These are phyloP conservation scores for Psilanteris sp. DNA, from an alignment of 1,140 invertebrate species.

Conservation along the genomic window DNA sequence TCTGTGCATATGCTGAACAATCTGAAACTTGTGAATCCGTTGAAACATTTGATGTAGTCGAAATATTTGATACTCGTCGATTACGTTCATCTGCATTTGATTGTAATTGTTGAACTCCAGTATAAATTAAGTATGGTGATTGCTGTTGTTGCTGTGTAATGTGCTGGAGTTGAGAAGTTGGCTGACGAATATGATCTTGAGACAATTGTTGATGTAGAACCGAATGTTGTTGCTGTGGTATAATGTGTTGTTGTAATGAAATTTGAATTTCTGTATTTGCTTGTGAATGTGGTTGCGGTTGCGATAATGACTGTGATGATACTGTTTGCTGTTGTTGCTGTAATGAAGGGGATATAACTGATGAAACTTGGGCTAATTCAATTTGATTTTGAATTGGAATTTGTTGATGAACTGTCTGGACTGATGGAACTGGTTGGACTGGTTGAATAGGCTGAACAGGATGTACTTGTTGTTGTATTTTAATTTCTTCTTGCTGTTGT, in stretches of 20 bases:
- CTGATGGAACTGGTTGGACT: too few species aligned
- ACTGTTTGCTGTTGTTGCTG: neutral
- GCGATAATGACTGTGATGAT: neutral
- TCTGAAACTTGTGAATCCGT: slow-evolving; percentile 74
- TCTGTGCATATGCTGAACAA: slow-evolving; percentile 44
- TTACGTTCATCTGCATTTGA: slow-evolving; percentile 71
- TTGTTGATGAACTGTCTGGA: too few species aligned
- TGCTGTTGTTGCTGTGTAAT: slow-evolving; percentile 61
- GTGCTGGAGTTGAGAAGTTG: slow-evolving; percentile 1
- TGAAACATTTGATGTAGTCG: slow-evolving; percentile 71
- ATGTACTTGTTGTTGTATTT: too few species aligned
- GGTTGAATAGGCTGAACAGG: too few species aligned
- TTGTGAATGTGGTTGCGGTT: neutral
- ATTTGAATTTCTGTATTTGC: neutral
- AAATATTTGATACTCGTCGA: slow-evolving; percentile 75
- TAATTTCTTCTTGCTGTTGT: too few species aligned
- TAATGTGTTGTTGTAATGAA: neutral
- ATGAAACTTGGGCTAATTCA: too few species aligned
- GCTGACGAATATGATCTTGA: slow-evolving; percentile 32
- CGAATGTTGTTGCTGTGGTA: slow-evolving; percentile 32
- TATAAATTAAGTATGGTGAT: slow-evolving; percentile 67
- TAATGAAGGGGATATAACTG: too few species aligned
- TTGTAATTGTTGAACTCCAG: slow-evolving; percentile 69
- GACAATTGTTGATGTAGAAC: slow-evolving; percentile 56
- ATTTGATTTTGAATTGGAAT: too few species aligned